A percentile compares a stretch with the other conserved stretches of the same genome.
Conservation (phyloP, 1,140 invertebrate genomes). For the Drosophila lacteicornis region DNA sequence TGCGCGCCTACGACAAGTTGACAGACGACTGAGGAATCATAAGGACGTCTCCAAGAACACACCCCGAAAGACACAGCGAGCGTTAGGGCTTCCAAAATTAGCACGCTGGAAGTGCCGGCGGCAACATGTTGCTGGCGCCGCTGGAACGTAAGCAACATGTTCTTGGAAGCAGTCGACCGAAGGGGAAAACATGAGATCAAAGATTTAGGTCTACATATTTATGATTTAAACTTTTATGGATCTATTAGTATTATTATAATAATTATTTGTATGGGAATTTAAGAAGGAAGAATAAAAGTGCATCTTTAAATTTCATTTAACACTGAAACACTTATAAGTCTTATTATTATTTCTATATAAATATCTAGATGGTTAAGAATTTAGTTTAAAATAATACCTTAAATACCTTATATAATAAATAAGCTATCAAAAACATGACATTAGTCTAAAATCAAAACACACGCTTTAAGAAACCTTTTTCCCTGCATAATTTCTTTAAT, state of each 20-base stretch:
- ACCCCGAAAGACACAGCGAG: conserved; percentile 47
- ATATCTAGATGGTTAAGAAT: no score
- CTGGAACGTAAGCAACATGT: conserved; percentile 20
- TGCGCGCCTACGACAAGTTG: conserved; percentile 67
- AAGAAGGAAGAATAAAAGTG: no score
- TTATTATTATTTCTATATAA: no score
- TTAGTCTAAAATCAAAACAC: no score
- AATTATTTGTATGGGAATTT: no score
- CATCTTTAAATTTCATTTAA: no score
- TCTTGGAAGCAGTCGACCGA: conserved; percentile 1
- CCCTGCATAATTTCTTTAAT: no score
- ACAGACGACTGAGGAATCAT: conserved; percentile 64
- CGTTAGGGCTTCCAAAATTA: conserved; percentile 66
- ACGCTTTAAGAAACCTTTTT: no score
- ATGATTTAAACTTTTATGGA: background rate
- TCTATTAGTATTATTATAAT: background rate
- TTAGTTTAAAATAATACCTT: no score
- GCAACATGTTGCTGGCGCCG: conserved; percentile 50
- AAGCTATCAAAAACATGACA: no score
- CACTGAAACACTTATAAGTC: no score
- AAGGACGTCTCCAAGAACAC: conserved; percentile 47
- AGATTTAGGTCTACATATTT: background rate
- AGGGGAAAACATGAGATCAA: conserved; percentile 1
- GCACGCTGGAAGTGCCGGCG: conserved; percentile 53
- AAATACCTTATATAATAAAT: no score